Evolutionary conservation across 2,888 invertebrate genomes (phyloP), one percentile per base, ranked within the genome.

Genomic region (Tiphia femorata): DNA sequence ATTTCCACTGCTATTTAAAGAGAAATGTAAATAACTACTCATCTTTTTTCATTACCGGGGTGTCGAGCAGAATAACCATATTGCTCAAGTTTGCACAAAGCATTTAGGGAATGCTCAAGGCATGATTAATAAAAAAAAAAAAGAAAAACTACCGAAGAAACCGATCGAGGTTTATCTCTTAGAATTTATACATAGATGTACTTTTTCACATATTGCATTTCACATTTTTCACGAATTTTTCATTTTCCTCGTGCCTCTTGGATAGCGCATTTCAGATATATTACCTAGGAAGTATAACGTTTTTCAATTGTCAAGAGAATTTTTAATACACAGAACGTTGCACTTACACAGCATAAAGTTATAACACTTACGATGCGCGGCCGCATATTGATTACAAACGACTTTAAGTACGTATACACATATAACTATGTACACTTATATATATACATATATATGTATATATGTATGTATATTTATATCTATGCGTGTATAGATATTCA

Each of bases 121-220:
- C 37, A 48, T 42, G 14, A 52, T 58, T 33, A 43, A 61, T 47
- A 3, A 14, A 44, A 51, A 16, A n/a, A n/a, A n/a, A n/a, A n/a
- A n/a, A n/a, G 25, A 58, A 38, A 42, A 49, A 40, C 51, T 46
- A 21, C 20, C 17, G 44, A 20, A 49, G 49, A 43, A n/a, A 48
- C 38, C 46, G 21, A 49, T 38, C 48, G 19, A 20, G 20, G 44
- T 43, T 21, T 58, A 65, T 25, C 55, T 46, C 50, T 50, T 59
- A 70, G 64, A 42, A 38, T 53, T 58, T 67, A 67, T 35, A 50
- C 54, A 44, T 68, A 65, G 40, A 64, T 56, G 58, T 69, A 65
- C 59, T 60, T 69, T 69, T 69, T 48, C 64, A 69, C 64, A 41
- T 46, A 55, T 58, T 60, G 59, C 58, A 67, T 69, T 70, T 69